These are phyloP conservation scores for Drosophila carrolli DNA, from an alignment of 1,140 invertebrate species.

Conservation along the genomic window DNA sequence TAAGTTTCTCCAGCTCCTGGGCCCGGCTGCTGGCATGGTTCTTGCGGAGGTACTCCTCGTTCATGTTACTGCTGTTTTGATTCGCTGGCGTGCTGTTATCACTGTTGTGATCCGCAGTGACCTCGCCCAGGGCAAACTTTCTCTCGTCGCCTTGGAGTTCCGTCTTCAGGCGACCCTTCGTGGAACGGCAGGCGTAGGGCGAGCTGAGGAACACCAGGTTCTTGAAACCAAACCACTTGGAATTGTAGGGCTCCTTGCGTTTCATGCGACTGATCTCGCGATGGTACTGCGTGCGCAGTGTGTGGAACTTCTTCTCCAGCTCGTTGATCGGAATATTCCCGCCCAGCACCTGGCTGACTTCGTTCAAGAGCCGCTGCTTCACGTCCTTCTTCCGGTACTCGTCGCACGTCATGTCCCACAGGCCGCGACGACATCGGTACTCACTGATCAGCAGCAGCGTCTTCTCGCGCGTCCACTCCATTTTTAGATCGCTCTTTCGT, in stretches of 20 bases:
- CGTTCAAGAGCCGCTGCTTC: constrained; percentile 72
- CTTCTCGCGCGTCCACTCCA: constrained; percentile 84
- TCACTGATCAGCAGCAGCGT: constrained; percentile 76
- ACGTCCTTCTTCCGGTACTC: constrained; percentile 83
- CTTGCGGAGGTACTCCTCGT: constrained; percentile 71
- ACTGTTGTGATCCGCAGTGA: constrained; percentile 35
- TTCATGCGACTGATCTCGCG: constrained; percentile 84
- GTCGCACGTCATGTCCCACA: constrained; percentile 84
- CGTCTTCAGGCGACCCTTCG: constrained; percentile 68
- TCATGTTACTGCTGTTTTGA: constrained; percentile 44
- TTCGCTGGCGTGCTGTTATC: constrained; percentile 31
- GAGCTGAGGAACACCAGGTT: constrained; percentile 79
- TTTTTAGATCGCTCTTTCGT: constrained; percentile 61
- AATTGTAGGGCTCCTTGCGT: constrained; percentile 81
- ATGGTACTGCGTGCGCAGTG: constrained; percentile 80
- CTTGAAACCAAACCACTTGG: constrained; percentile 84
- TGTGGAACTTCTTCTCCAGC: constrained; percentile 82
- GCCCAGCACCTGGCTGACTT: constrained; percentile 69
- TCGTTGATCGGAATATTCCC: constrained; percentile 76
- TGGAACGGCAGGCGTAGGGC: constrained; percentile 75
- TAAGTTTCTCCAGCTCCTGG: constrained; percentile 76
- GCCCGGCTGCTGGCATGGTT: constrained; percentile 61
- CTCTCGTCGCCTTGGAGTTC: constrained; percentile 68
- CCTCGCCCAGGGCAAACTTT: constrained; percentile 69
- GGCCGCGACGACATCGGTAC: constrained; percentile 74